Conservation (phyloP, 2,797 vertebrate species). For the Arremon brunneinucha region DNA sequence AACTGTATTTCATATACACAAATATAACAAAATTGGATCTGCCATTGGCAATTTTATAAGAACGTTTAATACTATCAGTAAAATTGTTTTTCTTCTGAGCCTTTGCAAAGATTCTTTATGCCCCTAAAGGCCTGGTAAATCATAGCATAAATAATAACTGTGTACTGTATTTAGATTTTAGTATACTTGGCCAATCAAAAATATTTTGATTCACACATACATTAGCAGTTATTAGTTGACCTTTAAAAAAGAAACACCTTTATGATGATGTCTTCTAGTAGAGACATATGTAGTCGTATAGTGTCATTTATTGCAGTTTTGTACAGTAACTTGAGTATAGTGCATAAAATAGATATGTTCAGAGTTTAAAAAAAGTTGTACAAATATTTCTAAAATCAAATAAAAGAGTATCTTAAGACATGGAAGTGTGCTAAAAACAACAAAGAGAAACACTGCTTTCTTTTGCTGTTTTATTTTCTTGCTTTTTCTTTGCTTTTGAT, state of each 20-base stretch:
- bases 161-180: constrained; percentile 66
- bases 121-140: constrained; percentile 56
- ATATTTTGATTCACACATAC: constrained; percentile 70
- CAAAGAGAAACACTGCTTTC: constrained; percentile 55
- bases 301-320: constrained; percentile 81
- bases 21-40: constrained; percentile 55
- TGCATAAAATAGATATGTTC: constrained; percentile 75
- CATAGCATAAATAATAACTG: constrained; percentile 33
- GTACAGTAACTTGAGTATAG: constrained; percentile 81
- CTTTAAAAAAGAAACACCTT: constrained; percentile 73
- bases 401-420: constrained; percentile 70
- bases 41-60: constrained; percentile 71
- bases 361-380: constrained; percentile 67
- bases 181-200: constrained; percentile 63
- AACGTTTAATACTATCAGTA: constrained; percentile 54
- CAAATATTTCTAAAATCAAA: constrained; percentile 76
- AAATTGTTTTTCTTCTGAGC: constrained; percentile 63
- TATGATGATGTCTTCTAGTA: constrained; percentile 78
- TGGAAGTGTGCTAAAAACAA: constrained; percentile 65
- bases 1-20: constrained; percentile 47
- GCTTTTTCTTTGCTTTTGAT: constrained; percentile 67
- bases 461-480: constrained; percentile 66
- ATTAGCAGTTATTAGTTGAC: constrained; percentile 85
- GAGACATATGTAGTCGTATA: constrained; percentile 77
- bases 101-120: constrained; percentile 59